phyloP scores from a whole-genome alignment of 2,113 vertebrate genomes.

The Aptenodytes patagonicus region DNA sequence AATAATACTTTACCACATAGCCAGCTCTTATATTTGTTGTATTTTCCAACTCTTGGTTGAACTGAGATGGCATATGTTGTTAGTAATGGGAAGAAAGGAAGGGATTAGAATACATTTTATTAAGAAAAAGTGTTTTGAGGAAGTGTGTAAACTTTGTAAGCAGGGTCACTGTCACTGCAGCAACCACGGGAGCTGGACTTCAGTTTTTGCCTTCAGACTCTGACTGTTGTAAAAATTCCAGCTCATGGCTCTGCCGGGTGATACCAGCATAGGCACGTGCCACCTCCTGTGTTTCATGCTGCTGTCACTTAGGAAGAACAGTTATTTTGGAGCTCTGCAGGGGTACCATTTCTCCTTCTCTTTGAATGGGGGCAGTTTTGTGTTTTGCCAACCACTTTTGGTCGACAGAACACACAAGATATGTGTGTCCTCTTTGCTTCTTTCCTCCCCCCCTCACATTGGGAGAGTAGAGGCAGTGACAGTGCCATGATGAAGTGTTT shows the following conservation, averaged over 20 bases:
- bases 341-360: not conserved
- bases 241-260: not conserved
- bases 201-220: not conserved
- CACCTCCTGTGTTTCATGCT: not conserved
- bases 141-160: not conserved
- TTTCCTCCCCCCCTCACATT: not conserved
- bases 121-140: not conserved
- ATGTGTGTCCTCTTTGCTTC: not conserved
- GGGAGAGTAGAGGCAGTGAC: not conserved
- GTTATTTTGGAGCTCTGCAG: not conserved
- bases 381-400: not conserved
- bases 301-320: not conserved
- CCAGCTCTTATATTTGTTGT: not conserved
- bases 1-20: not conserved
- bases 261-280: not conserved
- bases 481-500: not conserved
- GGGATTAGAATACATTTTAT: not conserved
- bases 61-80: not conserved
- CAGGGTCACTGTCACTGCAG: not conserved
- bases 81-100: not conserved
- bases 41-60: not conserved
- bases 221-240: not conserved
- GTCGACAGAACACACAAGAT: not conserved
- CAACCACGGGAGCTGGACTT: not conserved
- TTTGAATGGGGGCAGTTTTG: not conserved